These are phyloP conservation scores for Muschampia plurimacula DNA, from an alignment of 2,888 invertebrate genomes.

Conservation along the genomic window DNA sequence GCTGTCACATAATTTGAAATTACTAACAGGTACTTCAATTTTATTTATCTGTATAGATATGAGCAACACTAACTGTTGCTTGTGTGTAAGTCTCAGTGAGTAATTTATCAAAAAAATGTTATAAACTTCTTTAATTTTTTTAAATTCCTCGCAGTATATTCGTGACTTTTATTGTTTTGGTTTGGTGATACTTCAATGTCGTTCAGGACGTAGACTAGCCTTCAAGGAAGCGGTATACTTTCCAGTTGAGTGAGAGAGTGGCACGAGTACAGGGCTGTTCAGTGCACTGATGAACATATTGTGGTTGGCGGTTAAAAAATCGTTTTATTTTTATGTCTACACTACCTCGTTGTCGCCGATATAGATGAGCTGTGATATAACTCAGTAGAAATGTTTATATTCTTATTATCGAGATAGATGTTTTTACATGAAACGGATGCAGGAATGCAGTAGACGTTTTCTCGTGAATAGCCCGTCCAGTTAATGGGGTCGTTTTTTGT, in stretches of 20 bases:
- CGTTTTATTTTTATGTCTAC: conserved; percentile 31
- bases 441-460: conserved; percentile 11
- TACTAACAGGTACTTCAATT: no score
- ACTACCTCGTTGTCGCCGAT: conserved; percentile 14
- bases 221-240: conserved; percentile 31
- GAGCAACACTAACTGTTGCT: no score
- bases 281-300: conserved; percentile 28
- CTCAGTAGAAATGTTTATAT: conserved; percentile 9
- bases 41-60: no score
- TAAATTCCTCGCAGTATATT: background rate
- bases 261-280: conserved; percentile 21
- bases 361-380: conserved; percentile 30
- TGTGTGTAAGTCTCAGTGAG: no score
- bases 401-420: conserved; percentile 17
- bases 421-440: conserved; percentile 28
- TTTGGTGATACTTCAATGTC: conserved; percentile 15
- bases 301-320: conserved; percentile 35
- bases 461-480: conserved; percentile 7
- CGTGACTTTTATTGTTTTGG: background rate
- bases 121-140: background rate
- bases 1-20: no score
- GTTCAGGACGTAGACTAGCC: conserved; percentile 1
- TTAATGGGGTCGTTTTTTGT: background rate
- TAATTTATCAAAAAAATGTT: no score
- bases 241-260: conserved; percentile 27